Percentiles rank a stretch among this genome's conserved stretches.
Evolutionary conservation across 2,797 vertebrate genomes (phyloP).

Genomic region (Helicolenus hilgendorfi): DNA sequence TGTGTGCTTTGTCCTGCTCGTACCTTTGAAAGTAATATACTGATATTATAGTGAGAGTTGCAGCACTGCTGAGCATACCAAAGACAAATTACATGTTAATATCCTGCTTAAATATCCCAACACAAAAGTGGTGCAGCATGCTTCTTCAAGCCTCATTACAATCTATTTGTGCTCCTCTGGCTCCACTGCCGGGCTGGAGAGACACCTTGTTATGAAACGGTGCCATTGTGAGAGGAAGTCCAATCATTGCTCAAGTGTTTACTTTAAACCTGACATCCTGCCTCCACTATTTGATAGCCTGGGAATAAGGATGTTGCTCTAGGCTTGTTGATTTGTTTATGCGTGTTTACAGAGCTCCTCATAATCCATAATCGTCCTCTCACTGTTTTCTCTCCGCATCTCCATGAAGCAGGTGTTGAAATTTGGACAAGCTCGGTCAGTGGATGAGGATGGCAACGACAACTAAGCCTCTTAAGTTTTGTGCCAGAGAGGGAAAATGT

Average conservation of each 20-base stretch:
- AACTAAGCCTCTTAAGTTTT: constrained; percentile 75
- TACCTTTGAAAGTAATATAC: not conserved
- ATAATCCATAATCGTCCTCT: constrained; percentile 76
- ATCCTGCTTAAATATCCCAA: constrained; percentile 41
- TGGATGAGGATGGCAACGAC: constrained; percentile 63
- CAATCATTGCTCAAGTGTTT: constrained; percentile 80
- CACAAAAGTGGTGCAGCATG: not conserved
- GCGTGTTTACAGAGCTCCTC: constrained; percentile 74
- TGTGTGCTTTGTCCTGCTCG: not conserved
- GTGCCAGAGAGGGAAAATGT: constrained; percentile 57
- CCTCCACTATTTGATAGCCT: constrained; percentile 41
- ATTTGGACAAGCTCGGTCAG: constrained; percentile 58
- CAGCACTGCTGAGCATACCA: constrained; percentile 6
- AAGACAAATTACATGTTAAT: constrained; percentile 49
- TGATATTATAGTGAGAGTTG: constrained; percentile 18
- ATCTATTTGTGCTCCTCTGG: constrained; percentile 40
- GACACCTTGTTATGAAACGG: constrained; percentile 38
- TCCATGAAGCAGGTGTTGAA: constrained; percentile 66
- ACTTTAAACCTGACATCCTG: constrained; percentile 67
- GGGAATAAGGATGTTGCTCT: constrained; percentile 50
- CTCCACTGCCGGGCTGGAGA: constrained; percentile 17
- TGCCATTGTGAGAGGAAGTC: constrained; percentile 53
- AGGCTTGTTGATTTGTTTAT: constrained; percentile 74
- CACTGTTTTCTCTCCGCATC: constrained; percentile 39
- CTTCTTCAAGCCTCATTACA: constrained; percentile 31